Evolutionary conservation across 2,113 vertebrate species (phyloP).

Genomic region (Ornithorhynchus anatinus): DNA sequence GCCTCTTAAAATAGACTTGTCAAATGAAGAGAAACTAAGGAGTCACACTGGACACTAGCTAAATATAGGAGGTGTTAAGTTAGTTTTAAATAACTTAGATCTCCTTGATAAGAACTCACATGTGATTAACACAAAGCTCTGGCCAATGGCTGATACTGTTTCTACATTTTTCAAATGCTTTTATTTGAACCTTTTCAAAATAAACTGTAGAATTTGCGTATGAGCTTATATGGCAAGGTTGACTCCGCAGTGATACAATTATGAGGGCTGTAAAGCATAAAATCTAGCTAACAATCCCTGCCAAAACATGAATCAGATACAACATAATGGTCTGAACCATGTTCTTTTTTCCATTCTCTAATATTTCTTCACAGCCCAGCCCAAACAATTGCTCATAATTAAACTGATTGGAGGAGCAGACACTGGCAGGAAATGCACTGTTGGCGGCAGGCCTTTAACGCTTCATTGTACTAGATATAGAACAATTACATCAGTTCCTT

Average conservation of each 20-base stretch:
- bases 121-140: slow-evolving; percentile 43
- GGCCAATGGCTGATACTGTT: slow-evolving; percentile 63
- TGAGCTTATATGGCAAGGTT: slow-evolving; percentile 82
- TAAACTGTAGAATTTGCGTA: slow-evolving; percentile 66
- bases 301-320: slow-evolving; percentile 81
- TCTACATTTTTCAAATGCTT: slow-evolving; percentile 75
- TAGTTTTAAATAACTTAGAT: slow-evolving; percentile 53
- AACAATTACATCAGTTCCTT: slow-evolving; percentile 75
- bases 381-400: slow-evolving; percentile 82
- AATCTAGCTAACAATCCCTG: slow-evolving; percentile 70
- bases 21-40: slow-evolving; percentile 43
- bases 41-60: slow-evolving; percentile 44
- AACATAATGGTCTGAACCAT: slow-evolving; percentile 68
- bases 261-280: slow-evolving; percentile 69
- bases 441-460: slow-evolving; percentile 57
- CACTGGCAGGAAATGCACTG: slow-evolving; percentile 71
- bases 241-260: slow-evolving; percentile 67
- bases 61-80: slow-evolving; percentile 50
- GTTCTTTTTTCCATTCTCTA: slow-evolving; percentile 82
- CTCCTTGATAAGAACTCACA: slow-evolving; percentile 38
- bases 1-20: slow-evolving; percentile 45
- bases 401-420: slow-evolving; percentile 71
- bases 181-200: slow-evolving; percentile 71
- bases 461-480: slow-evolving; percentile 70
- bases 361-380: slow-evolving; percentile 75